Percentiles rank a stretch among this genome's conserved stretches.
Conservation (phyloP, 2,797 vertebrate genomes). For the Phataginus tricuspis region DNA sequence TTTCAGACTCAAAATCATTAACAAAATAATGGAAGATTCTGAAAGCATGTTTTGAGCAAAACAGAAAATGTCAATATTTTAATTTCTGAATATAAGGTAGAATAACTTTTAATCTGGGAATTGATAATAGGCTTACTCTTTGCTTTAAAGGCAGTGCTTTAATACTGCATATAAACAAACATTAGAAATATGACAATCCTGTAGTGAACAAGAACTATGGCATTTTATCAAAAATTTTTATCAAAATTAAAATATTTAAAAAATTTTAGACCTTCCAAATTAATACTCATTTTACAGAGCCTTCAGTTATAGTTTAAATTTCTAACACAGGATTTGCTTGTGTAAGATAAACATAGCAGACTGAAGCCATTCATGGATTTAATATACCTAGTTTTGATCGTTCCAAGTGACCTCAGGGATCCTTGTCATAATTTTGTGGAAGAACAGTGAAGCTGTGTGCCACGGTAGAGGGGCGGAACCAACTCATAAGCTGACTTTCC, state of each 20-base stretch:
- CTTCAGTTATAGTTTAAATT: slow-evolving; percentile 35
- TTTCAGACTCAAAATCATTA: slow-evolving; percentile 81
- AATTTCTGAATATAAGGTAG: slow-evolving; percentile 49
- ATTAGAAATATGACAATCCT: background rate
- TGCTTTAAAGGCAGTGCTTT: slow-evolving; percentile 43
- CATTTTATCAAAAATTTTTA: slow-evolving; percentile 18
- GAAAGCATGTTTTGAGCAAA: slow-evolving; percentile 61
- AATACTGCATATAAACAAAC: slow-evolving; percentile 20
- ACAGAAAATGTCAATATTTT: slow-evolving; percentile 53
- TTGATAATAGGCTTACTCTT: slow-evolving; percentile 9
- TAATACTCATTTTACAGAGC: background rate
- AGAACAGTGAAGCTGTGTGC: background rate
- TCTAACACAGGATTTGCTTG: slow-evolving; percentile 1
- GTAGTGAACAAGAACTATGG: background rate
- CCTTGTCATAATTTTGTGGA: background rate
- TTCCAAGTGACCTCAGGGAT: background rate
- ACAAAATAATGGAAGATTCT: slow-evolving; percentile 74
- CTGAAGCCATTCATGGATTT: background rate
- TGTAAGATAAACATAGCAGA: slow-evolving; percentile 13
- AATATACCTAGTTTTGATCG: background rate
- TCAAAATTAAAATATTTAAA: slow-evolving; percentile 48
- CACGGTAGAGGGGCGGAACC: background rate
- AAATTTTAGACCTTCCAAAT: background rate
- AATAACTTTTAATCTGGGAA: slow-evolving; percentile 34
- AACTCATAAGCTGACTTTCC: background rate